Evolutionary conservation across 2,888 invertebrate species (phyloP).

Genomic region (Athripsodes cinereus): DNA sequence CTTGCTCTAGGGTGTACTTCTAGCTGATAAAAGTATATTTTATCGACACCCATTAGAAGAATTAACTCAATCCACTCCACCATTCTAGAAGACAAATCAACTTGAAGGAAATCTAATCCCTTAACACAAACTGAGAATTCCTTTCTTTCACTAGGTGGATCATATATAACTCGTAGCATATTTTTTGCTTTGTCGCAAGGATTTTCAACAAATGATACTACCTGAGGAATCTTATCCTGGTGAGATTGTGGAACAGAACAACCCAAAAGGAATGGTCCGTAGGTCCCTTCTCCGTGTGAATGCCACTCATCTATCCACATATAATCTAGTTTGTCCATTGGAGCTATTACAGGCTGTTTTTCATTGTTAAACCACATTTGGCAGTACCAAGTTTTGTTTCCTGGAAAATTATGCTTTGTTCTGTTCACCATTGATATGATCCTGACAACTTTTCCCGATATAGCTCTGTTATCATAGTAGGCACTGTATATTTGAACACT

Average conservation of each 20-base stretch:
- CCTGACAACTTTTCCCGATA: constrained; percentile 75
- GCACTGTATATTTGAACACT: constrained; percentile 32
- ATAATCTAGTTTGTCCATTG: constrained; percentile 84
- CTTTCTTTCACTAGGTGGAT: constrained; percentile 63
- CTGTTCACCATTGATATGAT: constrained; percentile 82
- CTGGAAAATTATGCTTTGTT: constrained; percentile 69
- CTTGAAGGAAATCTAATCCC: constrained; percentile 87
- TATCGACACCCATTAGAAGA: constrained; percentile 79
- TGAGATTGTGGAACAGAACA: constrained; percentile 80
- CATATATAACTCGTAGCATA: constrained; percentile 75
- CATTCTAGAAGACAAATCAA: constrained; percentile 80
- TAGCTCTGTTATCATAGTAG: constrained; percentile 63
- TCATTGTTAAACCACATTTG: constrained; percentile 86
- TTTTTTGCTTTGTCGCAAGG: constrained; percentile 81
- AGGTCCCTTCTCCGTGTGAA: constrained; percentile 82
- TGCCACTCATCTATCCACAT: constrained; percentile 94
- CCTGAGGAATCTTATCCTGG: not conserved
- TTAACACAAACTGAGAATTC: constrained; percentile 91
- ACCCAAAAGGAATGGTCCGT: constrained; percentile 84
- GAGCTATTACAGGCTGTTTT: constrained; percentile 72
- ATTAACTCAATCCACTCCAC: constrained; percentile 94
- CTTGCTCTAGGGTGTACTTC: constrained; percentile 86
- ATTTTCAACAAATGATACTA: constrained; percentile 76
- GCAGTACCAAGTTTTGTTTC: constrained; percentile 59
- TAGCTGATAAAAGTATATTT: constrained; percentile 84